Percentiles rank a stretch among this genome's conserved stretches.
These are phyloP conservation scores for Girardinichthys multiradiatus DNA, from an alignment of 2,113 vertebrate genomes.

Conservation along the genomic window DNA sequence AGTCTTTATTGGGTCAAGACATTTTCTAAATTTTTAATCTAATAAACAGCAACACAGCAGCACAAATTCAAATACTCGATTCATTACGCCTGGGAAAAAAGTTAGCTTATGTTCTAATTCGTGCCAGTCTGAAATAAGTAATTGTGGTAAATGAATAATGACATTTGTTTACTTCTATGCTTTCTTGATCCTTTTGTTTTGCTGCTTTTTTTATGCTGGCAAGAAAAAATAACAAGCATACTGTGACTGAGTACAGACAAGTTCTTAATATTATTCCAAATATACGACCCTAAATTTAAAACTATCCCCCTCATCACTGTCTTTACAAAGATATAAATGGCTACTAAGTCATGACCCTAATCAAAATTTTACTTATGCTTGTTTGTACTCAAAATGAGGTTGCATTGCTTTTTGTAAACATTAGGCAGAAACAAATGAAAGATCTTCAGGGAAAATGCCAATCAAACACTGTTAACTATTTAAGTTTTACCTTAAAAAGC, in stretches of 20 bases:
- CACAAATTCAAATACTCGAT: slow-evolving; percentile 39
- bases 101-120: slow-evolving; percentile 20
- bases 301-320: background rate
- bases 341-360: background rate
- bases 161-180: slow-evolving; percentile 17
- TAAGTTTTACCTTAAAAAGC: slow-evolving; percentile 3
- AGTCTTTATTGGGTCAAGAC: slow-evolving; percentile 77
- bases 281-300: slow-evolving; percentile 9
- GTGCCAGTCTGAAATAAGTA: slow-evolving; percentile 23
- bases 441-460: slow-evolving; percentile 16
- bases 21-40: slow-evolving; percentile 73
- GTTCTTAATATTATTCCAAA: slow-evolving; percentile 2
- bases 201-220: background rate
- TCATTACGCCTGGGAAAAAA: background rate
- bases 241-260: slow-evolving; percentile 22
- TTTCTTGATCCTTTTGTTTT: background rate
- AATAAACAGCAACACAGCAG: slow-evolving; percentile 79
- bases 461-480: slow-evolving; percentile 6
- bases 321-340: slow-evolving; percentile 22
- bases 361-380: slow-evolving; percentile 14
- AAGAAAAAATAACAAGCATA: slow-evolving; percentile 13
- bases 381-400: slow-evolving; percentile 10
- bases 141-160: background rate
- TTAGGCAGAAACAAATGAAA: slow-evolving; percentile 17
- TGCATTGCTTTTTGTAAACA: slow-evolving; percentile 36